phyloP scores from a whole-genome alignment of 2,888 invertebrate species.

The Pelosia muscerda region DNA sequence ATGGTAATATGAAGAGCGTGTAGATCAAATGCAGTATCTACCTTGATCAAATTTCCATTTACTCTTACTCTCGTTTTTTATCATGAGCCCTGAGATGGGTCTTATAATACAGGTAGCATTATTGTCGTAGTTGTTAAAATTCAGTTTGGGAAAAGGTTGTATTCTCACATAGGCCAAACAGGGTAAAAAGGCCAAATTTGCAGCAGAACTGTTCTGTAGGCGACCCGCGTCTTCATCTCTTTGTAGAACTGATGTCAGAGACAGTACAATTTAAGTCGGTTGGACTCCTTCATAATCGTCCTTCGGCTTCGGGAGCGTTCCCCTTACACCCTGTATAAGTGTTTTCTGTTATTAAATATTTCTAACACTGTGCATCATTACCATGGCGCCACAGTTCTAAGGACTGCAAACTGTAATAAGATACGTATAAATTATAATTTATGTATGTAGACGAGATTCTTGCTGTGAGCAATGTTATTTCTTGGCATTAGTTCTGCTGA shows the following conservation, averaged over 20 bases:
- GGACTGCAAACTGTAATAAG: conserved; percentile 67
- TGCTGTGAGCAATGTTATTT: conserved; percentile 70
- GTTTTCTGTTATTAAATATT: too few species aligned
- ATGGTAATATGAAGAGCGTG: conserved; percentile 39
- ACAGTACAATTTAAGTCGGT: too few species aligned
- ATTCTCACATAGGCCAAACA: too few species aligned
- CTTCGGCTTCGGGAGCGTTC: too few species aligned
- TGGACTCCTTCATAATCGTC: too few species aligned
- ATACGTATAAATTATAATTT: conserved; percentile 54
- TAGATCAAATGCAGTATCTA: conserved; percentile 32
- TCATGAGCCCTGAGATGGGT: neutral
- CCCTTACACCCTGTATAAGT: too few species aligned
- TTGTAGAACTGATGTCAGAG: too few species aligned
- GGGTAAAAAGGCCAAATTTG: too few species aligned
- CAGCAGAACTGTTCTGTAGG: too few species aligned
- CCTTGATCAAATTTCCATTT: neutral
- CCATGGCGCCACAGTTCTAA: conserved; percentile 55
- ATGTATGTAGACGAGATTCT: conserved; percentile 65
- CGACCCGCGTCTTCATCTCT: too few species aligned
- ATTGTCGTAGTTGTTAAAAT: neutral
- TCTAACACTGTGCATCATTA: conserved; percentile 42
- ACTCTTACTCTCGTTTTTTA: neutral
- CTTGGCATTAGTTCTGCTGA: conserved; percentile 61
- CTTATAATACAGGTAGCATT: neutral
- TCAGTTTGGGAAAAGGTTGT: too few species aligned